Base-by-base conservation (phyloP, 2,113 vertebrate species). In the Aleadryas rufinucha region DNA sequence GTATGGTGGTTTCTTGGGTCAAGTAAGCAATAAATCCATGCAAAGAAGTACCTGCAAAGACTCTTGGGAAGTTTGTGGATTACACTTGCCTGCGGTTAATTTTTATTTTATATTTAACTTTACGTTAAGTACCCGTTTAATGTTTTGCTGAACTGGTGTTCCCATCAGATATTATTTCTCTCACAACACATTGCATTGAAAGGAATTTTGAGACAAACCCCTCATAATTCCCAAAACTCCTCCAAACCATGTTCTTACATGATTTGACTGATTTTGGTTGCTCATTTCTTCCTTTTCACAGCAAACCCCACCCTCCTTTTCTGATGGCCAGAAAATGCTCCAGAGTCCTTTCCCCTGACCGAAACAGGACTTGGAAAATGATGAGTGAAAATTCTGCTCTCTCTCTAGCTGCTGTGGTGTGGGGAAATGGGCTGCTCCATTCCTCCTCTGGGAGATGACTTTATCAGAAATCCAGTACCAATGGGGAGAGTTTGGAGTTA, bases 91-190 rank as follows among this genome's bases (percentile, higher is more conserved):
- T 80, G 78, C 4, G 24, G 30, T 92, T 90, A 45, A 64, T 78
- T 96, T 96, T 93, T 80, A 39, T 72, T 90, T 80, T 74, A 16
- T 80, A 35, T 89, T 89, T 90, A 78, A 45, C 19, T 94, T 92
- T 61, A 65, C 9, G 26, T 89, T 47, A 88, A 82, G 28, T 77
- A 74, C 24, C 11, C 0, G 0, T 41, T 75, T 81, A 75, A 61
- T 61, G 11, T 72, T 94, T 69, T 85, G 39, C 45, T 74, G 42
- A 88, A 64, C 26, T 76, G 22, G 19, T 87, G 33, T 79, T 91
- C 69, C 39, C 17, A 45, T 77, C 85, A 86, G 56, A 21, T 93
- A 59, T 33, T 80, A 39, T 74, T 84, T 92, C 54, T 84, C 35
- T 90, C 56, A 80, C 52, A 84, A 59, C 54, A 74, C 33, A 44